These are phyloP conservation scores for Polypterus senegalus DNA, from an alignment of 2,113 vertebrate species.

Conservation along the genomic window DNA sequence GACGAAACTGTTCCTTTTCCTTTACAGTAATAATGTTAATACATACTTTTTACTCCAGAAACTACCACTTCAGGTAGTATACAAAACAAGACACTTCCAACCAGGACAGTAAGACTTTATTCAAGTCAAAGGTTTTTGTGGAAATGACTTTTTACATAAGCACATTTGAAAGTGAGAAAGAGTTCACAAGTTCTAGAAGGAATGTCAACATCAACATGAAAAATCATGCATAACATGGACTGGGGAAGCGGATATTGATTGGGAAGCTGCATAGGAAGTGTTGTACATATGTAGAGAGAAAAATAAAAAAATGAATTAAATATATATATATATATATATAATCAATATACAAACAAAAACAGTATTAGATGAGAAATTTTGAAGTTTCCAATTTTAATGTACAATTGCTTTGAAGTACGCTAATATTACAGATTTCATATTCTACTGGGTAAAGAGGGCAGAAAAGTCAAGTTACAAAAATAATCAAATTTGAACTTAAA, in stretches of 20 bases:
- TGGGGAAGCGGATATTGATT: no score
- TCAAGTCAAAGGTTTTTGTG: constrained; percentile 81
- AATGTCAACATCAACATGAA: constrained; percentile 81
- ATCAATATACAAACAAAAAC: no score
- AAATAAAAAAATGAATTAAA: constrained; percentile 9
- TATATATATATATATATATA: no score
- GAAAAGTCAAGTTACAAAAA: constrained; percentile 68
- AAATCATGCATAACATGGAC: constrained; percentile 78
- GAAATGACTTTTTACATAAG: constrained; percentile 75
- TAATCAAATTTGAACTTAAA: constrained; percentile 73
- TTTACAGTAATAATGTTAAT: no score
- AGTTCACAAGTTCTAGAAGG: constrained; percentile 80
- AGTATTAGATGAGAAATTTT: background rate
- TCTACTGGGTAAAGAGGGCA: constrained; percentile 73
- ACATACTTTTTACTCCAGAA: background rate
- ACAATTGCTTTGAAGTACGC: constrained; percentile 19
- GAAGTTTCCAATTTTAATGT: background rate
- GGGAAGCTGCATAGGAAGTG: constrained; percentile 26
- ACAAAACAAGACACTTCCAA: constrained; percentile 13
- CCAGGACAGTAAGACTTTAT: constrained; percentile 57
- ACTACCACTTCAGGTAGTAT: background rate
- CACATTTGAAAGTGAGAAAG: constrained; percentile 58
- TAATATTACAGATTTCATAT: constrained; percentile 61
- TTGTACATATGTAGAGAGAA: constrained; percentile 21
- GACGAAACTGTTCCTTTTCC: no score